Base-by-base conservation (phyloP, 2,113 vertebrate species). In the Rhabdomys dilectus region DNA sequence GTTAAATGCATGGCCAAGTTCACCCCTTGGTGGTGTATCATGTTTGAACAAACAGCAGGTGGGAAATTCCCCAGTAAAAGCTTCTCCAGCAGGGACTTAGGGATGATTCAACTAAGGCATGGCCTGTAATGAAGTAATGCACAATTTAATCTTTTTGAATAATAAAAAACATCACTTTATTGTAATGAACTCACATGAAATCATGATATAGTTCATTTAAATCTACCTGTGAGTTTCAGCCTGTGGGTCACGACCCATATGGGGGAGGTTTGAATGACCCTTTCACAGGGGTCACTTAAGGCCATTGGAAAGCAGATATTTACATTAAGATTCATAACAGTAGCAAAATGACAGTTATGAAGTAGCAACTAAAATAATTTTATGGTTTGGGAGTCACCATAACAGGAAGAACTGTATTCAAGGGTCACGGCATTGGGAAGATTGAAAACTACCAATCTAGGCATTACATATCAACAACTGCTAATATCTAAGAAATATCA, bases 11-110 rank as follows among this genome's bases (percentile, higher is more conserved):
- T 75, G 24, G 22, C 39, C 84, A 82, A 21, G 86, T 66, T 89
- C 6, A 85, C 26, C 29, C 89, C 36, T 10, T 31, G 64, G 58
- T 96, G 66, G 9, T 90, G 53, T 2, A 68, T 0, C 42, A 72
- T 1, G 8, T 88, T 88, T 95, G 31, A 96, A 84, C 45, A 93
- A 91, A 91, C 80, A 82, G 86, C 26, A 78, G 39, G 64, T 51
- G 22, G 45, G n/a, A 36, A 51, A 77, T 29, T 60, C 22, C 70
- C 77, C 26, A 17, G 58, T 88, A 80, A 84, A 95, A 88, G 53
- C 42, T 72, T 60, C 77, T 17, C 34, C 64, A 58, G 56, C 73
- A 96, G 39, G 86, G 96, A 89, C 51, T n/a, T 21, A 82, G 51
- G 88, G 68, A 93, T 5, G n/a, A 19, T 0, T 91, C 51, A 94